These are phyloP conservation scores for Heliornis fulica DNA, from an alignment of 2,113 vertebrate species.

Conservation along the genomic window DNA sequence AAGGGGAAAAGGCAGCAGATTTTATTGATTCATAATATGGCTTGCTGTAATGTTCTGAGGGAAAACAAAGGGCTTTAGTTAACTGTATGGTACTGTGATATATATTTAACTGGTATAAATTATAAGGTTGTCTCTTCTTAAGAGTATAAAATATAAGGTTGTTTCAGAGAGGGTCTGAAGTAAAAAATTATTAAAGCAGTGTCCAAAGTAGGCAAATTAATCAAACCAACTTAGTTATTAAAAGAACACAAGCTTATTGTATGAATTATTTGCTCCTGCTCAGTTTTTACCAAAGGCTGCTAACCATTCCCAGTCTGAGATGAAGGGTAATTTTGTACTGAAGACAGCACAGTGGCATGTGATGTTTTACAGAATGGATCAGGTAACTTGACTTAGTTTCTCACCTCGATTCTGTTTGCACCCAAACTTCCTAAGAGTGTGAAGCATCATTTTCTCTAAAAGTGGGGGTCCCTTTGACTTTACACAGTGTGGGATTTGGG, in stretches of 20 bases:
- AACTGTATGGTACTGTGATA: slow-evolving; percentile 8
- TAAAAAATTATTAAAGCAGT: slow-evolving; percentile 29
- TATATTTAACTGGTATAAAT: slow-evolving; percentile 49
- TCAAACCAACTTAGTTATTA: slow-evolving; percentile 33
- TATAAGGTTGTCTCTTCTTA: slow-evolving; percentile 20
- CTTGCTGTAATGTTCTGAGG: background rate
- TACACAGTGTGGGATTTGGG: background rate
- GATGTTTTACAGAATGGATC: background rate
- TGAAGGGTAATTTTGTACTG: background rate
- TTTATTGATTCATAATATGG: slow-evolving; percentile 45
- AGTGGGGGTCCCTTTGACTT: background rate
- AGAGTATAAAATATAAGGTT: slow-evolving; percentile 15
- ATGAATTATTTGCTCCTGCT: slow-evolving; percentile 31
- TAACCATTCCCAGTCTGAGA: background rate
- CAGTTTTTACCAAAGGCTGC: slow-evolving; percentile 1
- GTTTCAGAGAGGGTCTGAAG: slow-evolving; percentile 19
- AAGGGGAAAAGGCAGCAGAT: slow-evolving; percentile 23
- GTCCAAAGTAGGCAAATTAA: slow-evolving; percentile 34
- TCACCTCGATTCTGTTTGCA: background rate
- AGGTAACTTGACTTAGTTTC: background rate
- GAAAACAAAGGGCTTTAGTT: slow-evolving; percentile 56
- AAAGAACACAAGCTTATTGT: background rate
- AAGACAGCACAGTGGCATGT: background rate
- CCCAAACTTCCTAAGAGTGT: background rate
- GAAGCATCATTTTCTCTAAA: background rate